Percentiles rank a stretch among this genome's conserved stretches.
Evolutionary conservation across 1,140 invertebrate species (phyloP).

Genomic region (Druon quercuslanigerum): DNA sequence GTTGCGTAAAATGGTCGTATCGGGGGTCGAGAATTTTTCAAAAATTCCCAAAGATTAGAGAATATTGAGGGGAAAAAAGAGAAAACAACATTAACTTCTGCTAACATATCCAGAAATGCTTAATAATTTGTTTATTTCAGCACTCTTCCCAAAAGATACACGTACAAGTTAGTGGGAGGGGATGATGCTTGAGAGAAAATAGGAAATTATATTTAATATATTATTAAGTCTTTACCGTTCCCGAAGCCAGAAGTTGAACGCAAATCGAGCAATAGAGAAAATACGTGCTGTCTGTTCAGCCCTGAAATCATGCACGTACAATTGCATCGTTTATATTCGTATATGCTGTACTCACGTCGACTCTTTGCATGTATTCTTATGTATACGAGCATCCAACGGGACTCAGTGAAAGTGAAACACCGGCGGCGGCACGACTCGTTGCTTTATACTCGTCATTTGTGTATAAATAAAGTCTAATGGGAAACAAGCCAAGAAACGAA

Average conservation of each 20-base stretch:
- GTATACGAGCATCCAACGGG: conserved; percentile 29
- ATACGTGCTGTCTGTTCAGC: conserved; percentile 30
- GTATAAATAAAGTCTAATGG: conserved; percentile 31
- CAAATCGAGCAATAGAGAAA: conserved; percentile 21
- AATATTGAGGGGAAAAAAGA: too few species aligned
- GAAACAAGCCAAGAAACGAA: conserved; percentile 27
- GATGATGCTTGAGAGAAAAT: too few species aligned
- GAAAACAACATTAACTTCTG: too few species aligned
- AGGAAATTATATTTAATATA: not conserved
- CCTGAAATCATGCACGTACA: conserved; percentile 22
- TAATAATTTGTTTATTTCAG: too few species aligned
- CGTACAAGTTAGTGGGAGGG: too few species aligned
- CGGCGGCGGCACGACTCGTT: conserved; percentile 26
- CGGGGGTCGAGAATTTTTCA: not conserved
- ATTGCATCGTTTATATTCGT: conserved; percentile 30
- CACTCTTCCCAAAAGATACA: too few species aligned
- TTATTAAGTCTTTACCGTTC: conserved; percentile 6
- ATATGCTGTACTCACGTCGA: conserved; percentile 20
- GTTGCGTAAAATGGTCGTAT: not conserved
- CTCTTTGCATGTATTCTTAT: conserved; percentile 21
- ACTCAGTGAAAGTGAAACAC: conserved; percentile 30
- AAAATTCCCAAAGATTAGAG: not conserved
- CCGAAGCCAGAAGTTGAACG: not conserved
- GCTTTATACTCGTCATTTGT: conserved; percentile 29
- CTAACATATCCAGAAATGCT: too few species aligned